phyloP scores from a whole-genome alignment of 2,113 vertebrate genomes.

The Centropus unirufus region DNA sequence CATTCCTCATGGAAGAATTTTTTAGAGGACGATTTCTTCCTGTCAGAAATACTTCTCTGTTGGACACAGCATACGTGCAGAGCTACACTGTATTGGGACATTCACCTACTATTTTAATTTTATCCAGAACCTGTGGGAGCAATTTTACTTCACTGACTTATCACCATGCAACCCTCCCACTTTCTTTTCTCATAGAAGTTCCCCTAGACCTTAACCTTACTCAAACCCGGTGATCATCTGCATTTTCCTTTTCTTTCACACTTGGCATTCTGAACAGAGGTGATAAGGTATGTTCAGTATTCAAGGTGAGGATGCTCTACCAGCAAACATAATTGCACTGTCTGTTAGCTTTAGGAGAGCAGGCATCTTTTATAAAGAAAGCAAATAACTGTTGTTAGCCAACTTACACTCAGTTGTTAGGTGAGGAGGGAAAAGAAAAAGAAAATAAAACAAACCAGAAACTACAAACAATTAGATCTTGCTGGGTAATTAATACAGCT shows the following conservation, averaged over 20 bases:
- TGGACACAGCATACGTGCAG: not conserved
- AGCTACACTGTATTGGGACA: not conserved
- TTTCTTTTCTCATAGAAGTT: not conserved
- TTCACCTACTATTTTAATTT: not conserved
- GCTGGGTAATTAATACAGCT: not conserved
- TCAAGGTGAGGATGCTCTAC: not conserved
- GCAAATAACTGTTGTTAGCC: not conserved
- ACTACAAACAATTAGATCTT: not conserved
- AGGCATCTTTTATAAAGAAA: not conserved
- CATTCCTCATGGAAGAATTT: not conserved
- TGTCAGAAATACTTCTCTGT: not conserved
- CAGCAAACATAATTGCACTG: not conserved
- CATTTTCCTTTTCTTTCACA: not conserved
- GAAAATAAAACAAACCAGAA: not conserved
- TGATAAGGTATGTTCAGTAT: not conserved
- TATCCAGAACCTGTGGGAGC: not conserved
- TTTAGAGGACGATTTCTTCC: not conserved
- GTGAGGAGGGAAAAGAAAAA: not conserved
- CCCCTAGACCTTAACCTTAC: not conserved
- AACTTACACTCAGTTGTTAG: not conserved
- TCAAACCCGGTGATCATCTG: not conserved
- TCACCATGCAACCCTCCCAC: not conserved
- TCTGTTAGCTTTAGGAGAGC: not conserved
- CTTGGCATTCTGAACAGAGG: not conserved
- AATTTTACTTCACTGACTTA: not conserved